phyloP scores from a whole-genome alignment of 2,797 vertebrate species.

The Eupleurogrammus muticus region DNA sequence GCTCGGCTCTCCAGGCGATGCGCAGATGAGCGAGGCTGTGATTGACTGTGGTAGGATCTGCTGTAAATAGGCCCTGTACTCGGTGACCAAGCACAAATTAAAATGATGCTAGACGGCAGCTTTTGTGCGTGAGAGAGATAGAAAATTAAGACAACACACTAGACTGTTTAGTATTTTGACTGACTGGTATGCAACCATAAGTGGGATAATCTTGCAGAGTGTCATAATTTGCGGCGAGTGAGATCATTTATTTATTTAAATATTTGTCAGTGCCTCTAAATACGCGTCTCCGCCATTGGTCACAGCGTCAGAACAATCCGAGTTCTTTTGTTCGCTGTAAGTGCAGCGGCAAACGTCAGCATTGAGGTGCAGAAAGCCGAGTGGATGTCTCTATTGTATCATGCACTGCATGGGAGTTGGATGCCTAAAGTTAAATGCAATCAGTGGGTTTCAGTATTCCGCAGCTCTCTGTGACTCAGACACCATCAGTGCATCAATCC shows the following conservation, averaged over 20 bases:
- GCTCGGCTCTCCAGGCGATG: not conserved
- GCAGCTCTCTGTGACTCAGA: slow-evolving; percentile 84
- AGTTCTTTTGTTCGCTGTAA: slow-evolving; percentile 42
- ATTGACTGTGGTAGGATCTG: slow-evolving; percentile 20
- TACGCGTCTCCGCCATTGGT: slow-evolving; percentile 39
- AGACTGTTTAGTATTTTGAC: not conserved
- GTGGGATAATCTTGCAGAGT: slow-evolving; percentile 10
- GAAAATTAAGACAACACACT: slow-evolving; percentile 12
- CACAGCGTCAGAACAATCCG: slow-evolving; percentile 49
- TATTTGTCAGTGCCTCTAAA: slow-evolving; percentile 41
- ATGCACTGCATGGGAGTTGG: slow-evolving; percentile 77
- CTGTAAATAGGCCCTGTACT: slow-evolving; percentile 26
- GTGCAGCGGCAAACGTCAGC: slow-evolving; percentile 68
- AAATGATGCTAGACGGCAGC: slow-evolving; percentile 16
- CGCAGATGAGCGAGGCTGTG: slow-evolving; percentile 21
- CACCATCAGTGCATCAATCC: slow-evolving; percentile 82
- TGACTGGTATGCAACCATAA: slow-evolving; percentile 1
- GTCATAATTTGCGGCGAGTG: slow-evolving; percentile 29
- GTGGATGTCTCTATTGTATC: slow-evolving; percentile 77
- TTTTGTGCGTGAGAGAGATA: slow-evolving; percentile 10
- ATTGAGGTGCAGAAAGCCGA: slow-evolving; percentile 61
- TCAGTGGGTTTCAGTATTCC: slow-evolving; percentile 84
- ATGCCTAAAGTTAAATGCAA: slow-evolving; percentile 81
- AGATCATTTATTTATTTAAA: slow-evolving; percentile 30
- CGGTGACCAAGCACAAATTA: slow-evolving; percentile 33